These are phyloP conservation scores for Onthophagus taurus DNA, from an alignment of 1,140 invertebrate genomes.

Conservation along the genomic window DNA sequence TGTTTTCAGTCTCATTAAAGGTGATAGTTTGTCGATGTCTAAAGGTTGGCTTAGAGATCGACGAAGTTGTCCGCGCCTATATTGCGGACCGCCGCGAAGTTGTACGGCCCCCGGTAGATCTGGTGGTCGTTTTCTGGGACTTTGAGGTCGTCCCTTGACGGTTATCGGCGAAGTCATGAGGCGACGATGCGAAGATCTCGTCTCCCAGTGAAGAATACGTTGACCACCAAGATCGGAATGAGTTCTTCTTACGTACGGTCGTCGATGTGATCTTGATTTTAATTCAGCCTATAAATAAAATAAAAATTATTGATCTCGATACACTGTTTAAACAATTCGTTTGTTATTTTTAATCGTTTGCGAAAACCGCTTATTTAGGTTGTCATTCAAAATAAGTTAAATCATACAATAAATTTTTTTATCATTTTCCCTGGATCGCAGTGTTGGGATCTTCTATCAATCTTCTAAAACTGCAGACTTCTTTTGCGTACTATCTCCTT, in stretches of 20 bases:
- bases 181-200: slow-evolving; percentile 41
- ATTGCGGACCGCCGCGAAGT: slow-evolving; percentile 20
- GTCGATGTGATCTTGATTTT: slow-evolving; percentile 40
- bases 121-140: slow-evolving; percentile 39
- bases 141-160: slow-evolving; percentile 47
- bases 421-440: too few relatives aligned
- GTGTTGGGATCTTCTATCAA: too few relatives aligned
- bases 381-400: too few relatives aligned
- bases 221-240: slow-evolving; percentile 52
- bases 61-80: slow-evolving; percentile 43
- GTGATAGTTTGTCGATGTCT: slow-evolving; percentile 56
- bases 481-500: too few relatives aligned
- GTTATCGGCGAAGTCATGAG: slow-evolving; percentile 51
- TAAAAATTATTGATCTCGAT: too few relatives aligned
- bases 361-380: too few relatives aligned
- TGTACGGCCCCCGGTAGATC: slow-evolving; percentile 37
- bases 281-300: slow-evolving; percentile 43
- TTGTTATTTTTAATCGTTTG: too few relatives aligned
- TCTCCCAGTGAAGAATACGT: slow-evolving; percentile 47
- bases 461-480: too few relatives aligned
- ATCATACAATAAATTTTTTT: too few relatives aligned
- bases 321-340: too few relatives aligned
- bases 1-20: slow-evolving; percentile 45
- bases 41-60: slow-evolving; percentile 63
- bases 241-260: slow-evolving; percentile 46